These are phyloP conservation scores for Nysson spinosus DNA, from an alignment of 2,888 invertebrate genomes.

Conservation along the genomic window DNA sequence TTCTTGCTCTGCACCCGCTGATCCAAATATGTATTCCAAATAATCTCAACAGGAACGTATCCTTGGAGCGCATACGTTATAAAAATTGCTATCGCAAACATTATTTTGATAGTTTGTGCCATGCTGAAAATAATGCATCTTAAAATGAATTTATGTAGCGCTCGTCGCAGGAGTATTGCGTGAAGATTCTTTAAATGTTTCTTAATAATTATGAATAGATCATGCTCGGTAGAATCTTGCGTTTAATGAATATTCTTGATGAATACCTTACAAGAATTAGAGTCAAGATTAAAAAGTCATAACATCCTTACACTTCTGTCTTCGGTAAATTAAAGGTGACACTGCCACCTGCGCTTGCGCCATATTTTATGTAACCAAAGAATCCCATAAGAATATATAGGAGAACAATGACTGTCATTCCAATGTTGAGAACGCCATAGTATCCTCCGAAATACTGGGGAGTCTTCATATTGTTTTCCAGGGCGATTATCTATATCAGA, in stretches of 20 bases:
- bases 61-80: constrained; percentile 92
- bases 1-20: constrained; percentile 71
- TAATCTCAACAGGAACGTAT: constrained; percentile 90
- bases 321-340: constrained; percentile 90
- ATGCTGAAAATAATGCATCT: constrained; percentile 77
- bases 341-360: constrained; percentile 83
- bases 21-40: constrained; percentile 81
- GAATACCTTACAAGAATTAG: too few relatives aligned
- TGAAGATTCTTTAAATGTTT: neutral
- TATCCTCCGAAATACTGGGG: constrained; percentile 88
- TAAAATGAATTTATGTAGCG: neutral
- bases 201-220: too few relatives aligned
- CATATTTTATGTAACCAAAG: constrained; percentile 91
- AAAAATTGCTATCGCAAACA: constrained; percentile 85
- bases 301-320: constrained; percentile 79
- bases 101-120: constrained; percentile 82
- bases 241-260: too few relatives aligned
- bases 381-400: constrained; percentile 90
- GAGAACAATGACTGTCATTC: constrained; percentile 87
- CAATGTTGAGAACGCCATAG: constrained; percentile 89
- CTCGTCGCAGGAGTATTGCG: neutral
- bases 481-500: constrained; percentile 86
- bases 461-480: constrained; percentile 94
- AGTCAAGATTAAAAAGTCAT: too few relatives aligned
- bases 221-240: too few relatives aligned